Conservation (phyloP, 1,140 invertebrate genomes). For the Trichogramma pretiosum region DNA sequence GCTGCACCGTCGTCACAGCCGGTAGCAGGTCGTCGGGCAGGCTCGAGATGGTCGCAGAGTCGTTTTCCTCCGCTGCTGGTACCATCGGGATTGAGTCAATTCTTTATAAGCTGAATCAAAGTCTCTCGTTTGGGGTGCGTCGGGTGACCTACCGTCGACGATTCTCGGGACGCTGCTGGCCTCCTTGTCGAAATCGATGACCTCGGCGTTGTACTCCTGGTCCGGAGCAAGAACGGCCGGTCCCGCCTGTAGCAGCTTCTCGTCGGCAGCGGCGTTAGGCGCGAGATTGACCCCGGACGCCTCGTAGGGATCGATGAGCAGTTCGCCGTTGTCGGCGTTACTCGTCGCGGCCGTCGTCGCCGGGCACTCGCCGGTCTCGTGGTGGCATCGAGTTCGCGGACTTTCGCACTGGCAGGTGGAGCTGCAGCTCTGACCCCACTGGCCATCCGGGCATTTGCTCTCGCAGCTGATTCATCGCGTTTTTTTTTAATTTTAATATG, state of each 20-base stretch:
- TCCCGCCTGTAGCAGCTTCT: too few relatives aligned
- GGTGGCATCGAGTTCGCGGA: slow-evolving; percentile 23
- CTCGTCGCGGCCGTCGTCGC: slow-evolving; percentile 3
- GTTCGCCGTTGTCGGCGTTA: background rate
- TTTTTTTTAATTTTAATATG: background rate
- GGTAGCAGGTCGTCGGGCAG: too few relatives aligned
- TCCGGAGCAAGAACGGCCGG: too few relatives aligned
- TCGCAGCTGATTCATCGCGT: slow-evolving; percentile 27
- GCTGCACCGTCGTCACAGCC: too few relatives aligned
- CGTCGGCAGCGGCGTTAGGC: background rate
- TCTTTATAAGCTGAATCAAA: too few relatives aligned
- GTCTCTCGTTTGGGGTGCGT: too few relatives aligned
- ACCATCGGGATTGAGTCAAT: too few relatives aligned
- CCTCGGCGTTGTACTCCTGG: slow-evolving; percentile 14
- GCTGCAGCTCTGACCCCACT: slow-evolving; percentile 29
- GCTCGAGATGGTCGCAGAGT: too few relatives aligned
- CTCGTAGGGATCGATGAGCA: slow-evolving; percentile 8
- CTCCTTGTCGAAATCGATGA: slow-evolving; percentile 15
- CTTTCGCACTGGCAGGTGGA: slow-evolving; percentile 26
- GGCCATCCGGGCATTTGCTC: slow-evolving; percentile 27
- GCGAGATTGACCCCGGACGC: slow-evolving; percentile 6
- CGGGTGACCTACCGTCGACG: too few relatives aligned
- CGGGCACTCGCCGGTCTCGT: slow-evolving; percentile 32
- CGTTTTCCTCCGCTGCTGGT: too few relatives aligned
- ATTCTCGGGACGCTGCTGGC: too few relatives aligned